A percentile compares a stretch with the other conserved stretches of the same genome.
Conservation (phyloP, 1,140 invertebrate species). For the Protaetia brevitarsis region DNA sequence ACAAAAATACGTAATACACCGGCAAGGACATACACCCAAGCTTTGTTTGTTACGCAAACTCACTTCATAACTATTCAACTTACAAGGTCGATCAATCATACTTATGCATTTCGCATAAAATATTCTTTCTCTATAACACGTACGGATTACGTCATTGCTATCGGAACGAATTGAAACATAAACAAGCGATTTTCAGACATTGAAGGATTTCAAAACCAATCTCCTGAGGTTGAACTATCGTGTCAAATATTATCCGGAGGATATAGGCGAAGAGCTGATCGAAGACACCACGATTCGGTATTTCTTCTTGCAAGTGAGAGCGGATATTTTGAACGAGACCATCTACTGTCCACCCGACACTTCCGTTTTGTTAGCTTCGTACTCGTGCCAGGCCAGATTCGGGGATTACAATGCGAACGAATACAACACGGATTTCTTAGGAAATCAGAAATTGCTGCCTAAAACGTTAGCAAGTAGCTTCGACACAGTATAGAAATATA, state of each 20-base stretch:
- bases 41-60: no score
- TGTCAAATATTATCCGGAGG: slow-evolving; percentile 49
- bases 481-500: no score
- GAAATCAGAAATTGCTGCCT: slow-evolving; percentile 40
- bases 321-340: slow-evolving; percentile 39
- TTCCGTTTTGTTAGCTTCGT: slow-evolving; percentile 45
- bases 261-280: slow-evolving; percentile 43
- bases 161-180: background rate
- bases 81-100: no score
- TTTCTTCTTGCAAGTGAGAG: slow-evolving; percentile 44
- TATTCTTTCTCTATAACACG: background rate
- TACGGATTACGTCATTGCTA: background rate
- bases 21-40: no score
- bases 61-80: no score
- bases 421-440: slow-evolving; percentile 36
- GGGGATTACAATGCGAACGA: slow-evolving; percentile 41
- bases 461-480: slow-evolving; percentile 37
- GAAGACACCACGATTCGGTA: slow-evolving; percentile 44
- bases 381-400: slow-evolving; percentile 43
- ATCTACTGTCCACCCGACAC: slow-evolving; percentile 47
- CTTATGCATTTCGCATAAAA: no score
- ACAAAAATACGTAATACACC: no score
- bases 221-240: slow-evolving; percentile 40
- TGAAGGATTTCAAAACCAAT: slow-evolving; percentile 26
- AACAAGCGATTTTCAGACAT: background rate